Evolutionary conservation across 2,888 invertebrate genomes (phyloP), one percentile per base, ranked within the genome.

Genomic region (Allophyes oxyacanthae): DNA sequence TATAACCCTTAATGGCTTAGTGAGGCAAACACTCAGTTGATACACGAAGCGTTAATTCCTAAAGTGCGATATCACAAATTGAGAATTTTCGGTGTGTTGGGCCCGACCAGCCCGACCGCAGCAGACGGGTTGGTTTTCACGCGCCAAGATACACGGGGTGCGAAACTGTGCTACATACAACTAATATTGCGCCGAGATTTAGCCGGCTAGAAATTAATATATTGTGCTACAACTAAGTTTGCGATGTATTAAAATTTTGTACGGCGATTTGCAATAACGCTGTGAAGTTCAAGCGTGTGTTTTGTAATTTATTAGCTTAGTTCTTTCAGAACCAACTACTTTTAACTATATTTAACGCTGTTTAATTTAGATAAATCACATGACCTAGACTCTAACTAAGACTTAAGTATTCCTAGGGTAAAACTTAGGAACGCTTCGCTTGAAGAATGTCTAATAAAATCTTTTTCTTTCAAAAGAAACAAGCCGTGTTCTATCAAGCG

Each of bases 31-130:
- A 62, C 2, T 20, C 20, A 49, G 49, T 42, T 51, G 45, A 40
- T 48, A 49, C 51, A 64, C 51, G 44, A 66, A 56, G 64, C 72
- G 72, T 77, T 79, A 75, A 79, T 80, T 77, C 63, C 64, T 66
- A 54, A 59, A 71, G 75, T 71, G 65, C 64, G 64, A 72, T 72
- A 75, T 77, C 69, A 72, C 64, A 69, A 75, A 75, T 73, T 72
- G 72, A 51, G 64, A 73, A 77, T 80, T 77, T 76, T 67, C 67
- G 68, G 68, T 64, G 78, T 71, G 67, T 64, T 61, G 52, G 55
- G 61, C 55, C 54, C 55, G 56, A 58, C 72, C 71, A 54, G 61
- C 55, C 54, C 55, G 56, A 58, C 72, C 71, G 56, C 72, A 62
- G 59, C 51, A 56, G 64, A 68, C 64, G 41, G 56, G 64, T 65